Conservation (phyloP, 1,140 invertebrate species). For the Megathymus violae region DNA sequence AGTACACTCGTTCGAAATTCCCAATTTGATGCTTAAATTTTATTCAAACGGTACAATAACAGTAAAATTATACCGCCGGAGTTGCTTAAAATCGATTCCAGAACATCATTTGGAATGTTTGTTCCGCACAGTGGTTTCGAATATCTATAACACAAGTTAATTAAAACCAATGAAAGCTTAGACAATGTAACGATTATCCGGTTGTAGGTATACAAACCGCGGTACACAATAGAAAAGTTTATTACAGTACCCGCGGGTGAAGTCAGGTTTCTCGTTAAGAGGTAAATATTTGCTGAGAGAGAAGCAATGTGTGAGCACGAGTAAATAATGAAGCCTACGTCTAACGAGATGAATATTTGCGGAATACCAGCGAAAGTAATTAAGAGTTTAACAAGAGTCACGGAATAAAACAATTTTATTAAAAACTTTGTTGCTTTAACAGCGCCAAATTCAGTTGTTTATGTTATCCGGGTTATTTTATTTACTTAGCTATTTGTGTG, state of each 20-base stretch:
- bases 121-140: constrained; percentile 29
- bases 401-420: constrained; percentile 71
- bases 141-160: constrained; percentile 53
- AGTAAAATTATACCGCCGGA: constrained; percentile 1
- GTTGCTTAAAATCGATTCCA: constrained; percentile 5
- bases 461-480: not conserved
- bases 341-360: constrained; percentile 78
- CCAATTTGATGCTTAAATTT: not conserved
- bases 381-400: constrained; percentile 77
- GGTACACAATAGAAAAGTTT: constrained; percentile 77
- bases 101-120: constrained; percentile 23
- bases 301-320: constrained; percentile 69
- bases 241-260: constrained; percentile 69
- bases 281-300: constrained; percentile 75
- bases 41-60: constrained; percentile 2
- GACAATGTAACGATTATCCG: constrained; percentile 63
- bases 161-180: constrained; percentile 67
- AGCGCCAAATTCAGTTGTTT: constrained; percentile 1
- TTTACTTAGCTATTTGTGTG: not conserved
- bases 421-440: constrained; percentile 40
- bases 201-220: constrained; percentile 58
- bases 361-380: constrained; percentile 77
- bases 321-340: constrained; percentile 79
- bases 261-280: constrained; percentile 79
- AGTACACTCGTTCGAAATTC: not conserved